Base-by-base conservation (phyloP, 2,888 invertebrate species). In the Crossocerus cetratus region DNA sequence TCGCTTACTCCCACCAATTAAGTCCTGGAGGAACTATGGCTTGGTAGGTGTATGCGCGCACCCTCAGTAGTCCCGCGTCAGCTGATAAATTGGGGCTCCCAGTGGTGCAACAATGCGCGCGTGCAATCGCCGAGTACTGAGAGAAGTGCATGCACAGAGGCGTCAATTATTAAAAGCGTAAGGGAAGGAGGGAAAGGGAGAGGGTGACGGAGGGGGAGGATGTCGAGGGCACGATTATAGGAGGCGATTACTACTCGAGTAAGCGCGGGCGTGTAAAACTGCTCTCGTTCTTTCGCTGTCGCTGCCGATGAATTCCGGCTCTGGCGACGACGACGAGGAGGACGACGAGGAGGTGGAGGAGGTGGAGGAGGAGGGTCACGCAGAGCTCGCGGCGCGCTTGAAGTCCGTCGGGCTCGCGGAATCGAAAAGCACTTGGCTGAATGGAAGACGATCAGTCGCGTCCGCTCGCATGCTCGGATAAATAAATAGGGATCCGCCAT, bases 401-500 rank as follows among this genome's bases (percentile, higher is more conserved):
- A 75, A 75, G 66, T 72, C 66, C 67, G 79, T 63, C 79, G 8
- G 32, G 77, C 80, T 77, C 76, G 78, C 67, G 76, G 72, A 80
- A 78, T 82, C 80, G 76, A 80, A 82, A 82, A 82, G 76, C 78
- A 73, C 74, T 75, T 69, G 72, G 74, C 80, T 82, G 80, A 82
- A 82, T 82, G 78, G 82, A 83, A 86, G 87, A 86, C 83, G 82
- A 82, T 82, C 81, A 77, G 80, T 76, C 82, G 83, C 82, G 85
- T 85, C 86, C 83, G 86, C 81, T 81, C 81, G 80, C 83, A 76
- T 77, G 81, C 79, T 72, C 78, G 84, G 83, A 85, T 86, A 87
- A 86, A 87, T 86, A 87, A 86, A 87, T 86, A 84, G 84, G 83
- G 84, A 84, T 83, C 83, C 84, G 83, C 85, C 86, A 84, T 87